A percentile compares a stretch with the other conserved stretches of the same genome.
Evolutionary conservation across 64 coral and sea anemone species (phyloP).

Genomic region (Dendronephthya gigantea): DNA sequence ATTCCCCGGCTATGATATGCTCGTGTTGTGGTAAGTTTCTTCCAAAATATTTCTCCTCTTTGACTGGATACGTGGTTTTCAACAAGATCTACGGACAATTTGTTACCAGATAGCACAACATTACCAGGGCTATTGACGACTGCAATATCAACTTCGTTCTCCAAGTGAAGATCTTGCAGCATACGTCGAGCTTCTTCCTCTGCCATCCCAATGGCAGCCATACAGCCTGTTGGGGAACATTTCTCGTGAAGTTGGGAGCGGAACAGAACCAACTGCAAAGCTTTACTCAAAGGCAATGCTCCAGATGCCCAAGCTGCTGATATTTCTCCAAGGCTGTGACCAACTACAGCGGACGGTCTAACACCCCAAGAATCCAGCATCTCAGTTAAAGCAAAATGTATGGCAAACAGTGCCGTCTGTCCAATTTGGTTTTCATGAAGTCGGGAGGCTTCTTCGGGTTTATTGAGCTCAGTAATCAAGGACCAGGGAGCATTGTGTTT

Average conservation of each 20-base stretch:
- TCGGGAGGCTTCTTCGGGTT: conserved; percentile 36
- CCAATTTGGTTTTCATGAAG: conserved; percentile 38
- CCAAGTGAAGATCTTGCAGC: conserved; percentile 30
- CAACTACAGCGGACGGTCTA: conserved; percentile 56
- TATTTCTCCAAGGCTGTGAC: conserved; percentile 67
- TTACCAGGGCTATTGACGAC: conserved; percentile 52
- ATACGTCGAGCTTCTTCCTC: conserved; percentile 16
- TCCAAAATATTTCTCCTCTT: conserved; percentile 47
- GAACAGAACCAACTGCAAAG: conserved; percentile 44
- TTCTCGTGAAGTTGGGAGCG: conserved; percentile 54
- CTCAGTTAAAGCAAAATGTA: conserved; percentile 57
- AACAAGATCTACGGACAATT: conserved; percentile 24
- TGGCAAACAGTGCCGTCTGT: conserved; percentile 53
- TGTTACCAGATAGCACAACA: conserved; percentile 56
- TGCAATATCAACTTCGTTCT: conserved; percentile 19
- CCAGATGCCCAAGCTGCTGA: conserved; percentile 51
- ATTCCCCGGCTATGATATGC: conserved; percentile 65
- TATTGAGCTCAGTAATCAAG: conserved; percentile 39
- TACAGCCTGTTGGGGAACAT: conserved; percentile 40
- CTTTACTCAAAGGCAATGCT: conserved; percentile 37
- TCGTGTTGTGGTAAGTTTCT: conserved; percentile 41
- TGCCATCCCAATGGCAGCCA: conserved; percentile 68
- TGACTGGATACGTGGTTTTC: conserved; percentile 25
- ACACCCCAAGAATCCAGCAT: conserved; percentile 57
- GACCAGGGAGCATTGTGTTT: conserved; percentile 20